Conservation (phyloP, 2,888 invertebrate species). For the Baccha elongata region DNA sequence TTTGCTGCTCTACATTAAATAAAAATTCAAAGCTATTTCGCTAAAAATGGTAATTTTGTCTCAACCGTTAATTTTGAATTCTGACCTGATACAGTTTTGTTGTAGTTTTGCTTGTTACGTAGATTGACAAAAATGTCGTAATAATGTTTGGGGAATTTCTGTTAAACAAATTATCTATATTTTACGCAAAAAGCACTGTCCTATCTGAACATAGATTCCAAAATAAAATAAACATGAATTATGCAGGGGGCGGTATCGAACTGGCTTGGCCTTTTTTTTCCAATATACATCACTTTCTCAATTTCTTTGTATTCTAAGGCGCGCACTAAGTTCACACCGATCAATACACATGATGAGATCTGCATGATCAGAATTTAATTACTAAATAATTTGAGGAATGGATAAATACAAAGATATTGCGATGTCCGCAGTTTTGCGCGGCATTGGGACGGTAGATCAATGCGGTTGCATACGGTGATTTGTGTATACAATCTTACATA, state of each 20-base stretch:
- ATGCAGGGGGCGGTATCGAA: conserved; percentile 46
- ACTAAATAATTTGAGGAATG: conserved; percentile 52
- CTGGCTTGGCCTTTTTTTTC: conserved; percentile 21
- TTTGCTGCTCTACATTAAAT: conserved; percentile 48
- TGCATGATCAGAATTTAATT: conserved; percentile 73
- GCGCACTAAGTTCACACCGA: conserved; percentile 55
- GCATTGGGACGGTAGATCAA: conserved; percentile 29
- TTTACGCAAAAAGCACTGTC: conserved; percentile 42
- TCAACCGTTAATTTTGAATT: conserved; percentile 51
- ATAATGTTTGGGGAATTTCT: conserved; percentile 41
- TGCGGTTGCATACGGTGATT: conserved; percentile 37
- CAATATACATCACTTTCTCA: conserved; percentile 66
- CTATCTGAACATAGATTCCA: conserved; percentile 27
- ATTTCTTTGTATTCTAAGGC: conserved; percentile 67
- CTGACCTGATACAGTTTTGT: conserved; percentile 44
- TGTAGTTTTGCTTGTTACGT: conserved; percentile 28
- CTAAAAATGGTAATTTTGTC: conserved; percentile 6
- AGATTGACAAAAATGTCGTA: conserved; percentile 37
- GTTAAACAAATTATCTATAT: conserved; percentile 50
- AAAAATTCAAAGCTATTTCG: conserved; percentile 31
- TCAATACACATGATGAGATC: conserved; percentile 32
- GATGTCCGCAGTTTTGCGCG: conserved; percentile 2
- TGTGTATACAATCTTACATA: conserved; percentile 15
- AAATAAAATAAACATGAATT: conserved; percentile 48
- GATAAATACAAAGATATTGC: conserved; percentile 58